Evolutionary conservation across 2,888 invertebrate genomes (phyloP).

Genomic region (Parthenolecanium corni): DNA sequence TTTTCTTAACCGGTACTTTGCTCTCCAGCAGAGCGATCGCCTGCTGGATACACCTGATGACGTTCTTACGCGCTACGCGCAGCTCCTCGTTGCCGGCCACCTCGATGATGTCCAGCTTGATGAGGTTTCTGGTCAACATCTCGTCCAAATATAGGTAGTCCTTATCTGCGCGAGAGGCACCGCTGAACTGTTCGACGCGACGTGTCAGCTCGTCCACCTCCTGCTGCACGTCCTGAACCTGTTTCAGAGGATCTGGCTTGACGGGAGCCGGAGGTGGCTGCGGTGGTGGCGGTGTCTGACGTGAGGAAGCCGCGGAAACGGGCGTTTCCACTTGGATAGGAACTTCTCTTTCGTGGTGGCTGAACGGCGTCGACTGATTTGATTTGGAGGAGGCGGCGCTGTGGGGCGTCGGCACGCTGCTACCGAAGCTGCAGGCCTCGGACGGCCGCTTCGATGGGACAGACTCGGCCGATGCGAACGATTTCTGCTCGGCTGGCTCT

Average conservation of each 20-base stretch:
- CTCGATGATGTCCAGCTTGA: constrained; percentile 83
- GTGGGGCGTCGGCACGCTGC: constrained; percentile 15
- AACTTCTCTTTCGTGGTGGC: constrained; percentile 32
- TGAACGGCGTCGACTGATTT: constrained; percentile 33
- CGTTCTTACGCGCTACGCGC: constrained; percentile 70
- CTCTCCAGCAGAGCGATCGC: constrained; percentile 71
- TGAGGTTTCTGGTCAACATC: constrained; percentile 84
- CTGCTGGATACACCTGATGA: constrained; percentile 76
- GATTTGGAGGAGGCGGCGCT: constrained; percentile 34
- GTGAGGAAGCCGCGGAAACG: constrained; percentile 29
- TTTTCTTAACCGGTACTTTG: constrained; percentile 37
- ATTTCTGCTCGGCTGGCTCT: constrained; percentile 32
- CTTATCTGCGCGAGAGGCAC: constrained; percentile 60
- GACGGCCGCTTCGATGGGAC: constrained; percentile 9
- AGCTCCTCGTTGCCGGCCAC: constrained; percentile 82
- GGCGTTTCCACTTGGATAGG: constrained; percentile 32
- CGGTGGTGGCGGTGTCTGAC: constrained; percentile 32
- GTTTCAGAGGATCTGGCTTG: constrained; percentile 52
- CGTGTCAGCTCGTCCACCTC: constrained; percentile 67
- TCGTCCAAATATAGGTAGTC: constrained; percentile 82
- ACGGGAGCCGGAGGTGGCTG: constrained; percentile 41
- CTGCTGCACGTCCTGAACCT: constrained; percentile 64
- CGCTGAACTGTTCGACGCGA: constrained; percentile 60
- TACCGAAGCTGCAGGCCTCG: neutral
- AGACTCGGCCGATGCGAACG: neutral